A percentile compares a stretch with the other conserved stretches of the same genome.
Evolutionary conservation across 2,113 vertebrate species (phyloP).

Genomic region (Podarcis muralis): DNA sequence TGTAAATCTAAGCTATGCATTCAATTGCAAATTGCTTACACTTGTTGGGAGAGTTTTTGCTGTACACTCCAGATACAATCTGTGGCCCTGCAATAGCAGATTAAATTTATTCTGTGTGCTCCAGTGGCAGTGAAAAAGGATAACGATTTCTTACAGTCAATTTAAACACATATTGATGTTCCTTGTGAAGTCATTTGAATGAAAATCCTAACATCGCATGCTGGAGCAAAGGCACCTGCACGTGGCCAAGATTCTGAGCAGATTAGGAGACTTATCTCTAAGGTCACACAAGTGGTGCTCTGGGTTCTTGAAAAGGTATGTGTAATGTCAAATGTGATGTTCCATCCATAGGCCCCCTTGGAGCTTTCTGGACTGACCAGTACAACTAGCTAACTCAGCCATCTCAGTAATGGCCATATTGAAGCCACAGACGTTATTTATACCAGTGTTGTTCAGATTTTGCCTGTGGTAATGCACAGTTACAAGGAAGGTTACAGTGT

Average conservation of each 20-base stretch:
- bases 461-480: too few species aligned
- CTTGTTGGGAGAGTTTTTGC: background rate
- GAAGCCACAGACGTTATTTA: too few species aligned
- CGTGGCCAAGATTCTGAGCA: conserved; percentile 14
- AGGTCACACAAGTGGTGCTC: conserved; percentile 28
- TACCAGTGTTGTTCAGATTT: too few species aligned
- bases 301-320: background rate
- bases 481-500: background rate
- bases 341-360: background rate
- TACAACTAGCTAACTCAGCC: too few species aligned
- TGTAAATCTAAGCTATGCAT: rapidly evolving
- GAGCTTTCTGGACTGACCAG: rapidly evolving
- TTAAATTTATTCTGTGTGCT: too few species aligned
- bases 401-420: too few species aligned
- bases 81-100: too few species aligned
- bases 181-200: too few species aligned
- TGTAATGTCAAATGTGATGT: rapidly evolving
- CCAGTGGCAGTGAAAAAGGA: too few species aligned
- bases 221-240: background rate
- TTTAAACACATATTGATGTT: too few species aligned
- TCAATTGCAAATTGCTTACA: background rate
- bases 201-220: too few species aligned
- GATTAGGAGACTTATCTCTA: conserved; percentile 37
- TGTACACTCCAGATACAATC: background rate
- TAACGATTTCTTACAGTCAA: too few species aligned